phyloP scores from a whole-genome alignment of 2,888 invertebrate species.

The Drosophila siamana region DNA sequence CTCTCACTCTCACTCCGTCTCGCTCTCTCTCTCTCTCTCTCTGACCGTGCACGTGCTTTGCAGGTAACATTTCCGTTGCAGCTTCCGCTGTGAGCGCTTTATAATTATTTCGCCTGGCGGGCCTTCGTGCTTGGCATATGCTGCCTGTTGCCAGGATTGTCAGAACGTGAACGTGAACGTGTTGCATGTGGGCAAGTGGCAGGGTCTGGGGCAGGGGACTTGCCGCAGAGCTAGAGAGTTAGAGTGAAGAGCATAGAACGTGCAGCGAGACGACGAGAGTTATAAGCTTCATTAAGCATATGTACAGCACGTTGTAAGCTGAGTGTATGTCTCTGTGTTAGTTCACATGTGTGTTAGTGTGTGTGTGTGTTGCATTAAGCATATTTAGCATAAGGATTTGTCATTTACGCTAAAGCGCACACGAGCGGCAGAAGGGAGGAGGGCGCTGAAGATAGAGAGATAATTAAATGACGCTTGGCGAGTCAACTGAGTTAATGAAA shows the following conservation, averaged over 20 bases:
- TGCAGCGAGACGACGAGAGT: constrained; percentile 65
- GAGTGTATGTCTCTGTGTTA: constrained; percentile 4
- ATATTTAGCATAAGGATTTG: constrained; percentile 84
- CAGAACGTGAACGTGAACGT: constrained; percentile 72
- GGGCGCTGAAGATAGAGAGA: constrained; percentile 44
- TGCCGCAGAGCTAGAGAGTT: constrained; percentile 2
- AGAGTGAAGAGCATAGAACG: constrained; percentile 14
- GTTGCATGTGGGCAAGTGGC: constrained; percentile 63
- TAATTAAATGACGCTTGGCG: constrained; percentile 79
- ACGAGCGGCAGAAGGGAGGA: constrained; percentile 17
- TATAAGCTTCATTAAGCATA: constrained; percentile 84
- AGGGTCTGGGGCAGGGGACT: too few relatives aligned
- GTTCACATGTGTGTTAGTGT: background rate
- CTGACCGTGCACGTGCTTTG: constrained; percentile 67
- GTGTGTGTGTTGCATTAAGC: constrained; percentile 76
- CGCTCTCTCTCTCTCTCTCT: constrained; percentile 3
- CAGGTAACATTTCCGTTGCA: constrained; percentile 80
- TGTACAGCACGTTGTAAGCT: constrained; percentile 78
- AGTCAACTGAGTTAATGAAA: constrained; percentile 79
- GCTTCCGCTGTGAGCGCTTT: constrained; percentile 81
- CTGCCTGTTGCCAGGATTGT: constrained; percentile 79
- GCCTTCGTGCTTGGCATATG: constrained; percentile 76
- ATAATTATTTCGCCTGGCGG: constrained; percentile 81
- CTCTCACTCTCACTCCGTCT: constrained; percentile 1
- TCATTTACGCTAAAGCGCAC: constrained; percentile 77